Percentiles rank a stretch among this genome's conserved stretches.
phyloP scores from a whole-genome alignment of 2,113 vertebrate genomes.

The Pangasianodon hypophthalmus region DNA sequence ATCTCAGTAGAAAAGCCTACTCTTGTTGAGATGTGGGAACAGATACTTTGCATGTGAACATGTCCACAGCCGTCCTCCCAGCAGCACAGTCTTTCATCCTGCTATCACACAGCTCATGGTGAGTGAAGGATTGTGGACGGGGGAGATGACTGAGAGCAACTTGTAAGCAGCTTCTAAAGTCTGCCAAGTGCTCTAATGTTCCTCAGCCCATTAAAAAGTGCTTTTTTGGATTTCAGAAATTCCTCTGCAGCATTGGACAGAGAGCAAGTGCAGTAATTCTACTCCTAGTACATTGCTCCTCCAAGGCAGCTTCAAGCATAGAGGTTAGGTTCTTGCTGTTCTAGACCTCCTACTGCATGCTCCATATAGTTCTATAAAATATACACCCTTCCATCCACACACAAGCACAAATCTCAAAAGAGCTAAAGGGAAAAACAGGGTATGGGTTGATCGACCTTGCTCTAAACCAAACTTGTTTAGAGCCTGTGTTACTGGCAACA shows the following conservation, averaged over 20 bases:
- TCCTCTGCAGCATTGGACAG: background rate
- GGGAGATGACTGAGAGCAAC: slow-evolving; percentile 2
- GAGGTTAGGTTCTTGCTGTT: background rate
- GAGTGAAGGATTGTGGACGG: slow-evolving; percentile 3
- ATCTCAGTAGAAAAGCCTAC: background rate
- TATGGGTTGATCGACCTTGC: background rate
- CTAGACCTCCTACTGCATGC: too few relatives aligned
- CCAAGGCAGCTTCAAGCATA: background rate
- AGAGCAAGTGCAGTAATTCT: background rate
- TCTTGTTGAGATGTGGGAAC: background rate
- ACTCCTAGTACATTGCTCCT: slow-evolving; percentile 11
- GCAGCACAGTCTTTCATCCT: slow-evolving; percentile 16
- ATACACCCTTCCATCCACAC: background rate
- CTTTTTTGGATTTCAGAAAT: background rate
- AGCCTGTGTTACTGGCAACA: background rate
- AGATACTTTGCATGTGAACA: slow-evolving; percentile 1
- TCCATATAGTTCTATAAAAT: background rate
- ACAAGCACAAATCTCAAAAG: background rate
- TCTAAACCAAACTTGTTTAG: background rate
- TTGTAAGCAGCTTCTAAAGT: background rate
- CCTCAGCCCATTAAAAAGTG: slow-evolving; percentile 10
- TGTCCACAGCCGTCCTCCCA: background rate
- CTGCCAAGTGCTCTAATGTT: background rate
- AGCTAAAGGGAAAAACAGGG: background rate
- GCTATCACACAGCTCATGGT: background rate